Evolutionary conservation across 2,888 invertebrate genomes (phyloP), one percentile per base, ranked within the genome.

Genomic region (Deilephila elpenor): DNA sequence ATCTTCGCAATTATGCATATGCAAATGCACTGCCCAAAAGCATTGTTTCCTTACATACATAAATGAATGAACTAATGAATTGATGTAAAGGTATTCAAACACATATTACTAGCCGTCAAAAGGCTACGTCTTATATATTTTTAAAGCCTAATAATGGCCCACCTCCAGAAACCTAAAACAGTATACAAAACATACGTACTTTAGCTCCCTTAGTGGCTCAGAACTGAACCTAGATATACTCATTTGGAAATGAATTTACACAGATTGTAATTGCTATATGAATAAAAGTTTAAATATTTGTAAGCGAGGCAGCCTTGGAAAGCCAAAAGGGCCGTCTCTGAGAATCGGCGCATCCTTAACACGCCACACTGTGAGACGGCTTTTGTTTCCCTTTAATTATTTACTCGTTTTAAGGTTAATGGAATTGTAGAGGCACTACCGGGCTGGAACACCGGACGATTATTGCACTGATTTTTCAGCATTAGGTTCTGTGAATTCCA

Each of bases 361-460:
- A 81, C 83, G 79, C 82, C 73, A 75, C 79, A 78, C 29, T 37
- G 59, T 56, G 78, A 79, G 78, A 80, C 78, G 82, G 80, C 89
- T 88, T 89, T 88, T 89, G 89, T 88, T 88, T 88, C 86, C 80
- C 82, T 82, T 84, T 86, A 86, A 67, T 67, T 89, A 87, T 87
- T 88, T 86, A 88, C 85, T 81, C 80, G 71, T 77, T 81, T 82
- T 74, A 81, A 83, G 82, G 84, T 83, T 83, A 84, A 83, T 81
- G 81, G 80, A 81, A 34, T 59, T 60, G 71, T 73, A 37, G 20
- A 11, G 25, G 34, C 19, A 61, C 61, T 19, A 62, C 32, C 19
- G 2, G 5, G 11, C 37, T 8, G 25, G 25, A 20, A 20, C n/a
- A 51, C 44, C 11, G 34, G 37, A 44, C 20, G 44, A 20, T 67